Evolutionary conservation across 2,888 invertebrate species (phyloP), one percentile per base, ranked within the genome.

Genomic region (Exephanes ischioxanthus): DNA sequence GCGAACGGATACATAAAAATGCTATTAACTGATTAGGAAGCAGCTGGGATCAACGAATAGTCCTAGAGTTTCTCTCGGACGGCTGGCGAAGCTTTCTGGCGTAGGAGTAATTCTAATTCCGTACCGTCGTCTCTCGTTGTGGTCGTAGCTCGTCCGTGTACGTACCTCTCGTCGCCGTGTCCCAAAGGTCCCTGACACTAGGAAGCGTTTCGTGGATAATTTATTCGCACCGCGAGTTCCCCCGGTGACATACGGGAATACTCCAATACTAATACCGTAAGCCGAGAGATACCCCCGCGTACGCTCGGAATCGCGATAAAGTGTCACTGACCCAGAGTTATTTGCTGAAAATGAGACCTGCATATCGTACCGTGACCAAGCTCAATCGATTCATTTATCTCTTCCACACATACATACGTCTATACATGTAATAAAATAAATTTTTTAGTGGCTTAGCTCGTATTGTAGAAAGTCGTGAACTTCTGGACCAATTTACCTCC

Each of bases 301-400:
- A 30, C 77, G 63, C 80, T 55, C 55, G 71, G 75, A 84, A 79
- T 82, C 88, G 88, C 88, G 87, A 88, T 88, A 91, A 90, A 91
- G 90, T 91, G 90, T 91, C 90, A 91, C 88, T 89, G 86, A 90
- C 85, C 85, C 76, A 86, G 73, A 86, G 89, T 88, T 88, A 89
- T 91, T 91, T 68, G 22, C n/a, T 22, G 70, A 22, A 63, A 37
- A 22, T 16, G 66, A 51, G 45, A 26, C 58, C 45, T 26, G 61
- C 61, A 30, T 16, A n/a, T 63, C 16, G 16, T 33, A 63, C 63
- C 5, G 26, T 16, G 63, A 33, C 33, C 30, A 9, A 55, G 53
- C 53, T 16, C 63, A 16, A 63, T 33, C 33, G 33, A 63, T 33
- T 33, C n/a, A 63, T 63, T 63, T 63, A 30, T 63, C 30, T 33